Evolutionary conservation across 2,113 vertebrate genomes (phyloP).

Genomic region (Psephotus haematonotus): DNA sequence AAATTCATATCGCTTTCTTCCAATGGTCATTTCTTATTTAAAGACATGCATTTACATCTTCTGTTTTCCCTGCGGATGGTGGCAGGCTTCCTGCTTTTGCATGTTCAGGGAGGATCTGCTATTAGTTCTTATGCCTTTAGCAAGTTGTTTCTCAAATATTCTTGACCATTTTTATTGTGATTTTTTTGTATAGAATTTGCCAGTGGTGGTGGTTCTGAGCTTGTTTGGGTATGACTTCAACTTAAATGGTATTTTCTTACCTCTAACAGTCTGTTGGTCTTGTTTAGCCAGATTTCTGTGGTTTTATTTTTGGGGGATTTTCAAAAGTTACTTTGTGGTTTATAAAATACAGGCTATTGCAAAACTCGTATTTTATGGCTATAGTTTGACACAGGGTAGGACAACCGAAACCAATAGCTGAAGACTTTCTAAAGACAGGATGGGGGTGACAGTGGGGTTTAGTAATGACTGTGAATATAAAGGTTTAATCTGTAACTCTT

Average conservation of each 20-base stretch:
- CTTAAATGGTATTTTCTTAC: background rate
- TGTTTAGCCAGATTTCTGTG: background rate
- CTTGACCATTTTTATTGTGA: background rate
- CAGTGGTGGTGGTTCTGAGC: constrained; percentile 6
- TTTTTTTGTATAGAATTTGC: constrained; percentile 17
- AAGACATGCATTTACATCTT: background rate
- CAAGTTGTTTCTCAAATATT: background rate
- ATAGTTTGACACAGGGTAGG: background rate
- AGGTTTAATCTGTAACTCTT: background rate
- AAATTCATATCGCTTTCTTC: background rate
- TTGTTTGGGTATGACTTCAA: constrained; percentile 21
- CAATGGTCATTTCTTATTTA: background rate
- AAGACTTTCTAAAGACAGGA: background rate
- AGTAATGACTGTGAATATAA: background rate
- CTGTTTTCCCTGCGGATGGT: background rate
- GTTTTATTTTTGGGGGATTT: background rate
- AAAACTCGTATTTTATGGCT: background rate
- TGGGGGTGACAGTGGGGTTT: background rate
- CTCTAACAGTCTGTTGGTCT: background rate
- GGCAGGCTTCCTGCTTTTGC: background rate
- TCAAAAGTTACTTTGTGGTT: constrained; percentile 18
- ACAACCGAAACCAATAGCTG: background rate
- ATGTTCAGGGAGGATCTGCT: background rate
- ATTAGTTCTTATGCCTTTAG: background rate
- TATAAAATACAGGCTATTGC: constrained; percentile 6